phyloP scores from a whole-genome alignment of 2,113 vertebrate genomes.

The Eurypyga helias region DNA sequence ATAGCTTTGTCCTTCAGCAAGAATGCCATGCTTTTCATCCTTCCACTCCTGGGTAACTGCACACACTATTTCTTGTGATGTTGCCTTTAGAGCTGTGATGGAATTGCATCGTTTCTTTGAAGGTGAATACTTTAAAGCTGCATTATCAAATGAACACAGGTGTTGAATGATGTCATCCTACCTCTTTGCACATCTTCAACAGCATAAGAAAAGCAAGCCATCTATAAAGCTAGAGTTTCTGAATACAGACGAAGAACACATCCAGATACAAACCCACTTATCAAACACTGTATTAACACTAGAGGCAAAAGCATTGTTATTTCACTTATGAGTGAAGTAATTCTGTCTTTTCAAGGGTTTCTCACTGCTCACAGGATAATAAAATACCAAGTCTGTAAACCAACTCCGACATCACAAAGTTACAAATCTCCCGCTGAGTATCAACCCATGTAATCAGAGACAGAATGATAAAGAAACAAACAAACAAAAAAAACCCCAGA shows the following conservation, averaged over 20 bases:
- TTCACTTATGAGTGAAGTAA: background rate
- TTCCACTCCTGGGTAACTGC: slow-evolving; percentile 82
- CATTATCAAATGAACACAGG: slow-evolving; percentile 24
- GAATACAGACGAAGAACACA: background rate
- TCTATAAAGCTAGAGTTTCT: background rate
- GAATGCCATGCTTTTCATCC: slow-evolving; percentile 82
- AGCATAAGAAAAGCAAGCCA: background rate
- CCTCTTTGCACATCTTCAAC: background rate
- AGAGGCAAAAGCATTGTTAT: background rate
- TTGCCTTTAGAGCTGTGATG: slow-evolving; percentile 89
- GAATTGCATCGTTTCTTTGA: slow-evolving; percentile 92
- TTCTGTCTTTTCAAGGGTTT: background rate
- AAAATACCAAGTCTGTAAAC: background rate
- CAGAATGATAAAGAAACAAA: background rate
- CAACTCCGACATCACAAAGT: background rate
- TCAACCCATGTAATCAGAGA: background rate
- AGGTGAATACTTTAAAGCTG: slow-evolving; percentile 91
- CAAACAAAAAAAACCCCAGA: background rate
- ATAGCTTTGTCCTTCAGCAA: slow-evolving; percentile 88
- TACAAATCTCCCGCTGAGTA: background rate
- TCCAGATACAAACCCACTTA: background rate
- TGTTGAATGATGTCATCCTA: background rate
- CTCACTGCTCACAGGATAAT: background rate
- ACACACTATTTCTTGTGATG: slow-evolving; percentile 92
- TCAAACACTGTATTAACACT: background rate